Conservation (phyloP, 2,888 invertebrate species). For the Periphyllus acericola region DNA sequence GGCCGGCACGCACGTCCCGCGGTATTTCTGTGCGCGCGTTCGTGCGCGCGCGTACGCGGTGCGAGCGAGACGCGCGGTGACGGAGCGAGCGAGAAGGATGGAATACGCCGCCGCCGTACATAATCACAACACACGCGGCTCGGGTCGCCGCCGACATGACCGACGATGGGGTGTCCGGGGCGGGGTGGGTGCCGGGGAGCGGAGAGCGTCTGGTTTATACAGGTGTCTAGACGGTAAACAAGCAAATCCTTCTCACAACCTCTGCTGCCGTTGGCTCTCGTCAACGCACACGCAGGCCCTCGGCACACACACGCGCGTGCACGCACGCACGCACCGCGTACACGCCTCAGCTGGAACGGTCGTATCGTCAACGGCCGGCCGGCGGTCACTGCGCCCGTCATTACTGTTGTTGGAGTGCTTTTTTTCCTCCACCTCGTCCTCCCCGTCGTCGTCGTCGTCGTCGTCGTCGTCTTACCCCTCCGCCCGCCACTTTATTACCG, state of each 20-base stretch:
- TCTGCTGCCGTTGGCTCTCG: slow-evolving; percentile 36
- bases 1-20: not conserved
- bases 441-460: not conserved
- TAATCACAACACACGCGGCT: not conserved
- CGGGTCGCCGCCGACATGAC: slow-evolving; percentile 16
- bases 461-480: not conserved
- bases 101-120: not conserved
- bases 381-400: slow-evolving; percentile 60
- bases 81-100: not conserved
- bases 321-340: not conserved
- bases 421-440: slow-evolving; percentile 23
- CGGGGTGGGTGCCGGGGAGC: not conserved
- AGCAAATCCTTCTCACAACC: slow-evolving; percentile 51
- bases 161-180: slow-evolving; percentile 33
- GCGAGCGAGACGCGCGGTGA: no score
- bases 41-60: not conserved
- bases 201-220: slow-evolving; percentile 55
- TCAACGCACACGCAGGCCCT: slow-evolving; percentile 25
- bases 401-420: slow-evolving; percentile 55
- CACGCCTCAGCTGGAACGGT: not conserved
- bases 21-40: not conserved
- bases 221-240: slow-evolving; percentile 61
- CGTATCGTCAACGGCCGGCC: slow-evolving; percentile 44
- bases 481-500: not conserved
- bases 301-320: not conserved